phyloP scores from a whole-genome alignment of 2,797 vertebrate genomes.

The Choloepus didactylus region DNA sequence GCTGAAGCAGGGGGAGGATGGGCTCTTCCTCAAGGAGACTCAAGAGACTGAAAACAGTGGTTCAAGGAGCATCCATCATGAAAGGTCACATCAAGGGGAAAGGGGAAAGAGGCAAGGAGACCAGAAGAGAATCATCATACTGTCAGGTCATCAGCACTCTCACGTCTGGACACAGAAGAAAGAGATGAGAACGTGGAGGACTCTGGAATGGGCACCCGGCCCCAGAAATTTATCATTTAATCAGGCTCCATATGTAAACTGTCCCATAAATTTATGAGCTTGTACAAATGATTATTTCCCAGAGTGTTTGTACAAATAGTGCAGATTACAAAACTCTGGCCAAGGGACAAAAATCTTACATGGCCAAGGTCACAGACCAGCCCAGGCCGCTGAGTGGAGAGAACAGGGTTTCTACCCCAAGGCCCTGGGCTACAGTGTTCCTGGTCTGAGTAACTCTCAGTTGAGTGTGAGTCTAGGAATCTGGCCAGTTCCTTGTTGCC shows the following conservation, averaged over 20 bases:
- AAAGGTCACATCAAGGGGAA: not conserved
- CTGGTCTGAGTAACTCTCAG: not conserved
- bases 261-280: conserved; percentile 47
- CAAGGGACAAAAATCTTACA: conserved; percentile 51
- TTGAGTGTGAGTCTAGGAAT: not conserved
- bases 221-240: conserved; percentile 36
- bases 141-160: not conserved
- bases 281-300: conserved; percentile 51
- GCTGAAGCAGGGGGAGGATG: not conserved
- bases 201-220: not conserved
- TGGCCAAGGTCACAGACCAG: not conserved
- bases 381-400: not conserved
- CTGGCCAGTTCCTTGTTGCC: not conserved
- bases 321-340: conserved; percentile 64
- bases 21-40: not conserved
- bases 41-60: not conserved
- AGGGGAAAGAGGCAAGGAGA: not conserved
- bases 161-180: not conserved
- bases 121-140: not conserved
- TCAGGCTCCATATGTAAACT: conserved; percentile 16
- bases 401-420: not conserved
- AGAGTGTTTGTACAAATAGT: conserved; percentile 57
- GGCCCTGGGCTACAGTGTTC: not conserved
- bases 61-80: not conserved
- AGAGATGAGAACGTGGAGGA: not conserved